Evolutionary conservation across 2,113 vertebrate genomes (phyloP).

Genomic region (Malurus elegans): DNA sequence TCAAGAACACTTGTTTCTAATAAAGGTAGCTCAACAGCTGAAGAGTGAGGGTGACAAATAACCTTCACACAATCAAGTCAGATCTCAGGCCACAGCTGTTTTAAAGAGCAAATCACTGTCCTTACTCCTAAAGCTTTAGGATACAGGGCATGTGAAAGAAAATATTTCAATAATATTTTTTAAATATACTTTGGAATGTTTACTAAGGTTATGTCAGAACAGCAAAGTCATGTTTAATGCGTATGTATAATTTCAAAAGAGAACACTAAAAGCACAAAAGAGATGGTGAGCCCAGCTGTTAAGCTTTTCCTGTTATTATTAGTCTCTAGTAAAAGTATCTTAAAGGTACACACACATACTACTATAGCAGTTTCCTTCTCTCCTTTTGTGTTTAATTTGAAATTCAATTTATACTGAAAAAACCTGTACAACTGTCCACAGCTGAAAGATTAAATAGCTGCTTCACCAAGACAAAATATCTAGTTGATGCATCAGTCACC

Average conservation of each 20-base stretch:
- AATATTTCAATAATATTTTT: not conserved
- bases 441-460: not conserved
- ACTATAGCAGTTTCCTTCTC: not conserved
- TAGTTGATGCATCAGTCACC: not conserved
- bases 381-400: not conserved
- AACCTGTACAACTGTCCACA: not conserved
- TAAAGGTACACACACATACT: not conserved
- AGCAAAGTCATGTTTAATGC: not conserved
- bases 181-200: not conserved
- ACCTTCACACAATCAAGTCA: not conserved
- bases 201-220: not conserved
- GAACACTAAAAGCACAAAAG: not conserved
- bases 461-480: not conserved
- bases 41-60: not conserved
- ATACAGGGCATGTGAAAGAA: not conserved
- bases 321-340: not conserved
- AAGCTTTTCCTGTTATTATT: not conserved
- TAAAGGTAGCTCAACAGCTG: not conserved
- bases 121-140: not conserved
- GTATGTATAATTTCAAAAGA: not conserved
- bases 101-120: not conserved
- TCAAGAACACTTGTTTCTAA: not conserved
- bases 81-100: not conserved
- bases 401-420: not conserved
- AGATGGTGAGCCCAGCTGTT: not conserved